Percentiles rank a stretch among this genome's conserved stretches.
Conservation (phyloP, 2,888 invertebrate genomes). For the Acleris literana region DNA sequence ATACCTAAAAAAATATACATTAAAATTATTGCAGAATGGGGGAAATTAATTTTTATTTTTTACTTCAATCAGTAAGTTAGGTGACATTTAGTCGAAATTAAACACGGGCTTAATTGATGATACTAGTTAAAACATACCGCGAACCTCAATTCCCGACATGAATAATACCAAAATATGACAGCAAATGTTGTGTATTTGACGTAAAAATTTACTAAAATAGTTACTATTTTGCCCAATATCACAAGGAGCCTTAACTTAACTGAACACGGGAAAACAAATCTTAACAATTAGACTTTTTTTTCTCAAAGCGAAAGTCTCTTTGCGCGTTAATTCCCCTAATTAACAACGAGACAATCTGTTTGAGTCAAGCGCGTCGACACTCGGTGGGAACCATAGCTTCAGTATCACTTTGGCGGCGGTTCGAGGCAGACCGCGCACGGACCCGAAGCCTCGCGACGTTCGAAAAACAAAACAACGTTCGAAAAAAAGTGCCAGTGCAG, state of each 20-base stretch:
- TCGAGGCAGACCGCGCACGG: conserved; percentile 52
- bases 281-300: conserved; percentile 1
- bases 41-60: too few relatives aligned
- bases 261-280: neutral
- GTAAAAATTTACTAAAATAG: neutral
- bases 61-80: too few relatives aligned
- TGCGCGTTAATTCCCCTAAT: conserved; percentile 25
- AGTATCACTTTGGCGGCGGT: conserved; percentile 64
- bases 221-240: too few relatives aligned
- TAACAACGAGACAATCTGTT: conserved; percentile 43
- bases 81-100: too few relatives aligned
- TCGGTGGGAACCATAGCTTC: conserved; percentile 47
- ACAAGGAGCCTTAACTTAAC: neutral
- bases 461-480: conserved; percentile 36
- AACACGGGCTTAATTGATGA: too few relatives aligned
- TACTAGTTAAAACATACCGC: too few relatives aligned
- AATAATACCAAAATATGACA: too few relatives aligned
- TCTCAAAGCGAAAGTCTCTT: conserved; percentile 17
- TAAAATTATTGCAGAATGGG: too few relatives aligned
- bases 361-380: conserved; percentile 37
- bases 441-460: conserved; percentile 21
- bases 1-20: too few relatives aligned
- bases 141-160: too few relatives aligned
- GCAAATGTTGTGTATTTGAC: too few relatives aligned
- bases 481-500: conserved; percentile 34